These are phyloP conservation scores for Thymelicus acteon DNA, from an alignment of 2,888 invertebrate genomes.

Conservation along the genomic window DNA sequence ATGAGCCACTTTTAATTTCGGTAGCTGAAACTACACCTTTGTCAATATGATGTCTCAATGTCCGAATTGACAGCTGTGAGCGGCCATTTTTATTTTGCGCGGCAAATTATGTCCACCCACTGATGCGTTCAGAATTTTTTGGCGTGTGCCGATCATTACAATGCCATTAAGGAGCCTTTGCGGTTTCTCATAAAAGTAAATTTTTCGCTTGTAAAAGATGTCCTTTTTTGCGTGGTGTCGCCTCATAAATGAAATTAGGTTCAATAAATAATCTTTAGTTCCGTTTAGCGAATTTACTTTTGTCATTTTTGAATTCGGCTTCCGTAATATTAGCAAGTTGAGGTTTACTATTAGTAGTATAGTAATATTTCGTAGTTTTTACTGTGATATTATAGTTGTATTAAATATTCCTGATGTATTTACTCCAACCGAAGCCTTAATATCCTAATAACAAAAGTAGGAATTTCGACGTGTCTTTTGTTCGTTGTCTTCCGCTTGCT, in stretches of 20 bases:
- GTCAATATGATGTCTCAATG: conserved; percentile 68
- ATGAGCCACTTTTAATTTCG: conserved; percentile 16
- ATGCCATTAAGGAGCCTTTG: conserved; percentile 57
- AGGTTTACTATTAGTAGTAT: too few relatives aligned
- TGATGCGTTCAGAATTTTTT: conserved; percentile 41
- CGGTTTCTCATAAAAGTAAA: conserved; percentile 40
- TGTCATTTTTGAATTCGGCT: too few relatives aligned
- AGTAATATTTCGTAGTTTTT: too few relatives aligned
- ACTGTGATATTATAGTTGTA: too few relatives aligned
- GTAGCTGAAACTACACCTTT: conserved; percentile 40
- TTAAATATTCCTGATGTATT: conserved; percentile 24
- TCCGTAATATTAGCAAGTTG: too few relatives aligned
- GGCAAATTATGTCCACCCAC: conserved; percentile 66
- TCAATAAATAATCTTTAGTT: conserved; percentile 1
- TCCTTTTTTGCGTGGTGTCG: conserved; percentile 13
- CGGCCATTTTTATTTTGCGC: conserved; percentile 63
- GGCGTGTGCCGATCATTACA: conserved; percentile 59
- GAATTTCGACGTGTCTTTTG: conserved; percentile 70
- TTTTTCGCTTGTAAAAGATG: conserved; percentile 33
- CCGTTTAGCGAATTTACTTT: too few relatives aligned
- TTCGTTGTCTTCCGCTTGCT: conserved; percentile 65
- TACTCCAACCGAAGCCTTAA: conserved; percentile 58
- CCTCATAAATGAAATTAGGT: conserved; percentile 13
- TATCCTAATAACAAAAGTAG: conserved; percentile 65
- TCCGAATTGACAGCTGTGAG: conserved; percentile 75